These are phyloP conservation scores for Watsonalla cultraria DNA, from an alignment of 2,888 invertebrate genomes.

Conservation along the genomic window DNA sequence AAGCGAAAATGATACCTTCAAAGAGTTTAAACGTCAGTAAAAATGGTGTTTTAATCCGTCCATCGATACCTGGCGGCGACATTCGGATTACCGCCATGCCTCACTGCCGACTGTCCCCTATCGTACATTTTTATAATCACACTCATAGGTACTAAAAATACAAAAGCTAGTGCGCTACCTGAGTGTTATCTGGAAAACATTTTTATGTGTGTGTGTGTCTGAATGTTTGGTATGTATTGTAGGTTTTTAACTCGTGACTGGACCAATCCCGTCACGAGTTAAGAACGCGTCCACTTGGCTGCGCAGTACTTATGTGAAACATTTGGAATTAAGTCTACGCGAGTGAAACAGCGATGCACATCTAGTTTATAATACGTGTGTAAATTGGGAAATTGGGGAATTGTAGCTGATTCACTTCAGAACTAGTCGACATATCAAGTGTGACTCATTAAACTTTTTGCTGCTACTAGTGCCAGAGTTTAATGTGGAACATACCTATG, in stretches of 20 bases:
- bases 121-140: constrained; percentile 30
- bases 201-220: no score
- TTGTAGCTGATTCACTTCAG: constrained; percentile 14
- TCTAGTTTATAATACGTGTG: no score
- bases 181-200: no score
- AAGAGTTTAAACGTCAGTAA: constrained; percentile 61
- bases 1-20: constrained; percentile 50
- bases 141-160: no score
- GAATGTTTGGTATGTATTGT: no score
- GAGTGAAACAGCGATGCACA: no score
- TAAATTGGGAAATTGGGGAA: constrained; percentile 18
- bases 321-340: no score
- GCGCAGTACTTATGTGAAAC: no score
- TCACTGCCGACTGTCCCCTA: constrained; percentile 42
- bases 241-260: no score
- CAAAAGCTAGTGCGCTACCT: no score
- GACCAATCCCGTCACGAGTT: no score
- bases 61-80: constrained; percentile 70
- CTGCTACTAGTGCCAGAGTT: constrained; percentile 35
- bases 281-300: no score
- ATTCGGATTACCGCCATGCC: constrained; percentile 58
- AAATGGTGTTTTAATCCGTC: constrained; percentile 72
- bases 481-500: constrained; percentile 53
- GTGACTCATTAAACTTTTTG: constrained; percentile 50
- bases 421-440: constrained; percentile 10